Evolutionary conservation across 1,140 invertebrate genomes (phyloP).

Genomic region (Plutomurus gul): DNA sequence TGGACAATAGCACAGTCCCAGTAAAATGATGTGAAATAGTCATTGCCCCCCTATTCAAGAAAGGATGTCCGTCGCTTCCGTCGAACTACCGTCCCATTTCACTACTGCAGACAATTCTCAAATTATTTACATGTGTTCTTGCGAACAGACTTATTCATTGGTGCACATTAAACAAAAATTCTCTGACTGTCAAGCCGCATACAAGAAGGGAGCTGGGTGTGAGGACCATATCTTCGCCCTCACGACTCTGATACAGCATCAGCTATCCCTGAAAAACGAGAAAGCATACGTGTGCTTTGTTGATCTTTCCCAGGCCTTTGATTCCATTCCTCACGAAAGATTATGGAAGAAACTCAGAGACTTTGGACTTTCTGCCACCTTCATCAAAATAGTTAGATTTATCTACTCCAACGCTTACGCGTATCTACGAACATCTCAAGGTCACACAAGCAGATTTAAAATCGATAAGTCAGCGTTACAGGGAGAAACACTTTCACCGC

Average conservation of each 20-base stretch:
- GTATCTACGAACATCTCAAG: not conserved
- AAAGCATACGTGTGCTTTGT: slow-evolving; percentile 37
- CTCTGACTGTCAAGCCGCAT: slow-evolving; percentile 54
- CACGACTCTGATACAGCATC: not conserved
- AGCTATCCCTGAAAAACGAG: not conserved
- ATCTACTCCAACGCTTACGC: slow-evolving; percentile 16
- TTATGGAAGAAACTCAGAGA: slow-evolving; percentile 33
- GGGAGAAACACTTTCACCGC: slow-evolving; percentile 51
- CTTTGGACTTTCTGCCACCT: slow-evolving; percentile 19
- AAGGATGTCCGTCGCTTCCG: not conserved
- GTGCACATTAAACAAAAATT: slow-evolving; percentile 34
- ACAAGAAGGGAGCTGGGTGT: slow-evolving; percentile 48
- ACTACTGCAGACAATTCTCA: not conserved
- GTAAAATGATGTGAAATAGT: not conserved
- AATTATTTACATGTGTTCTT: not conserved
- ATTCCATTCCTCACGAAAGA: not conserved
- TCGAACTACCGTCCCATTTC: not conserved
- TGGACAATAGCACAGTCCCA: not conserved
- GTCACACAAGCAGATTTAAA: not conserved
- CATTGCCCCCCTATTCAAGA: not conserved
- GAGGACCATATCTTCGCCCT: slow-evolving; percentile 54
- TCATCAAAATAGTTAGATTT: not conserved
- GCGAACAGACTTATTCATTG: not conserved
- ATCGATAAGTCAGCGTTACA: slow-evolving; percentile 50
- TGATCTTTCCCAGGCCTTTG: slow-evolving; percentile 40